Percentiles rank a stretch among this genome's conserved stretches.
phyloP scores from a whole-genome alignment of 1,140 invertebrate species.

The Plutomurus gul region DNA sequence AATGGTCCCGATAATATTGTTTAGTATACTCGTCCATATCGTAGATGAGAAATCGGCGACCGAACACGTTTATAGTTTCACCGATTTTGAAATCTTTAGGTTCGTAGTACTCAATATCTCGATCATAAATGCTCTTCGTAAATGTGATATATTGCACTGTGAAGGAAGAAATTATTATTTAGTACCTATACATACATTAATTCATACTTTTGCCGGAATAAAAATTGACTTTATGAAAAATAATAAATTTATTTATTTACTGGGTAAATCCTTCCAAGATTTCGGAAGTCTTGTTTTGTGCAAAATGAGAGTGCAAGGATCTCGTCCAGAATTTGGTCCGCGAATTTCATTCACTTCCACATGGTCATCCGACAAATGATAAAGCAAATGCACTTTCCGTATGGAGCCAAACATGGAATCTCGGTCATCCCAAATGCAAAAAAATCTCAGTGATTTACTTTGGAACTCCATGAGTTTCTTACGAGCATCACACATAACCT shows the following conservation, averaged over 20 bases:
- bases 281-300: slow-evolving; percentile 77
- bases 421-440: slow-evolving; percentile 76
- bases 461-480: slow-evolving; percentile 72
- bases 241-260: slow-evolving; percentile 55
- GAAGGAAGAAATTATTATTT: slow-evolving; percentile 3
- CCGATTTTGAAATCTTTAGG: slow-evolving; percentile 73
- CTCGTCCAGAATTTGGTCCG: slow-evolving; percentile 72
- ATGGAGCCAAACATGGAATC: slow-evolving; percentile 68
- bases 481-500: slow-evolving; percentile 62
- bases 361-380: slow-evolving; percentile 79
- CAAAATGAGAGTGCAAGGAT: slow-evolving; percentile 71
- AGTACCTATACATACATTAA: too few relatives aligned
- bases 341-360: slow-evolving; percentile 75
- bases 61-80: slow-evolving; percentile 69
- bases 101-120: slow-evolving; percentile 74
- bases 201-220: too few relatives aligned
- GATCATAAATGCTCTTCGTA: slow-evolving; percentile 68
- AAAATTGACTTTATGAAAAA: too few relatives aligned
- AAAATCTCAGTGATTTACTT: slow-evolving; percentile 75
- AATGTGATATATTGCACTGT: slow-evolving; percentile 61
- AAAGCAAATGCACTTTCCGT: slow-evolving; percentile 68
- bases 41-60: slow-evolving; percentile 72
- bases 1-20: slow-evolving; percentile 68
- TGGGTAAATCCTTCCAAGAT: slow-evolving; percentile 72
- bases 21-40: slow-evolving; percentile 81